Percentiles rank a stretch among this genome's conserved stretches.
Conservation (phyloP, 1,140 invertebrate species). For the Cyclina sinensis region DNA sequence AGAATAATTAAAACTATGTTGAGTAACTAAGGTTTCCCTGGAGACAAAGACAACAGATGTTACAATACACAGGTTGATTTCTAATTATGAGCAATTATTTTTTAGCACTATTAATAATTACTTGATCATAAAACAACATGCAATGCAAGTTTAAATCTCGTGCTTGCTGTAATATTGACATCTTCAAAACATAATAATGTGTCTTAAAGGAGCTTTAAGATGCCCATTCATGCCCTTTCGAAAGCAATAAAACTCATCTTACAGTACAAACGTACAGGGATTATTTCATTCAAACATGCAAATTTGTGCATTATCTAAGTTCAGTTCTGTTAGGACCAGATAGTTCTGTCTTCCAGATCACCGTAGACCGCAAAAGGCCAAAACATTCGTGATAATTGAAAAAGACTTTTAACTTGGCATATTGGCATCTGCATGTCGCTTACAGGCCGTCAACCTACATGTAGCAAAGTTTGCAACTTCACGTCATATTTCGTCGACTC, state of each 20-base stretch:
- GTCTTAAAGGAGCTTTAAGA: background rate
- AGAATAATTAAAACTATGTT: background rate
- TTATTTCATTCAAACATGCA: background rate
- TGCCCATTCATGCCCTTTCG: too few species aligned
- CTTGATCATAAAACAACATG: background rate
- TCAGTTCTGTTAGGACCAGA: too few species aligned
- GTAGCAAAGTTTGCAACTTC: too few species aligned
- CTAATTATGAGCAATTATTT: constrained; percentile 28
- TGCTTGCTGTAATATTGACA: background rate
- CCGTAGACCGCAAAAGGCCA: background rate
- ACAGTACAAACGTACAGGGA: background rate
- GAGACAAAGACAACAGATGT: constrained; percentile 41
- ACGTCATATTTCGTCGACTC: too few species aligned
- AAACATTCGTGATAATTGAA: background rate
- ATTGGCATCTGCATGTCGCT: too few species aligned
- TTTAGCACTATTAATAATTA: background rate
- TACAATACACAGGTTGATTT: background rate
- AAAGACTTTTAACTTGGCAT: too few species aligned
- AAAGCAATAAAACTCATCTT: background rate
- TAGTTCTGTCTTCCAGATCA: background rate
- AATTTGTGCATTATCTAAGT: background rate
- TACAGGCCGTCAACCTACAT: too few species aligned
- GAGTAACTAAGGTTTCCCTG: background rate
- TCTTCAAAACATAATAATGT: background rate
- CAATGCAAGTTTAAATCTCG: background rate